Conservation (phyloP, 2,797 vertebrate genomes). For the Rhinogobio ventralis region DNA sequence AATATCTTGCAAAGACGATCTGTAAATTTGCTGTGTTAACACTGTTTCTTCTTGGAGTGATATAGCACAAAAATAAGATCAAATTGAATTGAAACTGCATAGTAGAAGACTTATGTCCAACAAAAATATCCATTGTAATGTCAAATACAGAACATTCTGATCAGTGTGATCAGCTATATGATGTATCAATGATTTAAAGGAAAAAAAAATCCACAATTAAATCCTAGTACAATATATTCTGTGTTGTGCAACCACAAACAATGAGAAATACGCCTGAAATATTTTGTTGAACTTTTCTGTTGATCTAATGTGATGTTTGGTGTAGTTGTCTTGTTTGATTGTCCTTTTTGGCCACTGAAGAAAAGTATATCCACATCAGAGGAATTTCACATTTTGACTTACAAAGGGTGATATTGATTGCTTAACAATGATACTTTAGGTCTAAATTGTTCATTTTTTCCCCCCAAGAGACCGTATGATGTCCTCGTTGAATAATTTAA, state of each 20-base stretch:
- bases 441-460: conserved; percentile 81
- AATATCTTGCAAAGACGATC: conserved; percentile 26
- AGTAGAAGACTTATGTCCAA: neutral
- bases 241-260: conserved; percentile 69
- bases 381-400: conserved; percentile 78
- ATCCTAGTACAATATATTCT: conserved; percentile 35
- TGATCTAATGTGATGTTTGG: conserved; percentile 69
- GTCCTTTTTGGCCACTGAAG: conserved; percentile 55
- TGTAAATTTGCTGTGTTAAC: conserved; percentile 10
- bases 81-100: conserved; percentile 7
- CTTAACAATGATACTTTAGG: conserved; percentile 88
- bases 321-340: conserved; percentile 72
- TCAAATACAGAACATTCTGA: conserved; percentile 12
- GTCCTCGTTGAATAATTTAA: conserved; percentile 72
- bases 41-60: neutral
- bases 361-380: conserved; percentile 74
- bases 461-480: conserved; percentile 84
- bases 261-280: conserved; percentile 72
- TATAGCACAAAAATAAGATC: neutral
- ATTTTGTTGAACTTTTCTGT: conserved; percentile 67
- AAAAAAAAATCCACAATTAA: conserved; percentile 15
- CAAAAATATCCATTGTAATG: neutral
- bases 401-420: conserved; percentile 83
- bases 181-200: conserved; percentile 47
- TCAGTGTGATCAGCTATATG: conserved; percentile 18